Base-by-base conservation (phyloP, 1,140 invertebrate species). In the Drosophila arizonae region DNA sequence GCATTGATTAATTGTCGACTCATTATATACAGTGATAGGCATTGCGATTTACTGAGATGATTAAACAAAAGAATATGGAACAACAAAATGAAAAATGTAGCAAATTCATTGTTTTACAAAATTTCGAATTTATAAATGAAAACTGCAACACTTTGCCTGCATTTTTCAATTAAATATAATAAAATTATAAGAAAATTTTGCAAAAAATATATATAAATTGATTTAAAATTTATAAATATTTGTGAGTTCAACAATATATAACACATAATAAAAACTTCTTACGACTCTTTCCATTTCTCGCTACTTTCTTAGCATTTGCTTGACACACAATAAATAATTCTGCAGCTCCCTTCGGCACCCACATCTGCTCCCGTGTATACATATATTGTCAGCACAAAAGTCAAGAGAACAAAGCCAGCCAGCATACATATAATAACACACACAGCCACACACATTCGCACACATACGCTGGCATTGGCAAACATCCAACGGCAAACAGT, bases 1-100 rank as follows among this genome's bases (percentile, higher is more conserved):
- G 48, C 74, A 63, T 50, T 72, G 58, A 86, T 86, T 87, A 76
- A 86, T 86, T 87, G 62, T 30, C n/a, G 26, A 21, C 60, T 54
- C 36, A 46, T 28, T 46, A 51, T 24, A 8, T 21, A 6, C 36
- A 39, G 28, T 33, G 2, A 41, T 24, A 11, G n/a, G 39, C 4
- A 15, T 39, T 39, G 36, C 11, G 36, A 13, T 43, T 26, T 28
- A 1, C 56, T 30, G 10, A 39, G 17, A 39, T 11, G 11, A 13
- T 15, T 30, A 4, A 6, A 6, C 6, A 45, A 2, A 2, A n/a
- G 15, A 15, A 45, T 15, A 45, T 6, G 43, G n/a, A 45, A 11
- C 11, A 33, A 9, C 33, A 33, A 9, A 33, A 3, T 24, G 21
- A 24, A 24, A 24, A 24, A 24, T 24, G 3, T 24, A 4, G 28